Evolutionary conservation across 2,113 vertebrate genomes (phyloP), one percentile per base, ranked within the genome.

Genomic region (Gallinago media): DNA sequence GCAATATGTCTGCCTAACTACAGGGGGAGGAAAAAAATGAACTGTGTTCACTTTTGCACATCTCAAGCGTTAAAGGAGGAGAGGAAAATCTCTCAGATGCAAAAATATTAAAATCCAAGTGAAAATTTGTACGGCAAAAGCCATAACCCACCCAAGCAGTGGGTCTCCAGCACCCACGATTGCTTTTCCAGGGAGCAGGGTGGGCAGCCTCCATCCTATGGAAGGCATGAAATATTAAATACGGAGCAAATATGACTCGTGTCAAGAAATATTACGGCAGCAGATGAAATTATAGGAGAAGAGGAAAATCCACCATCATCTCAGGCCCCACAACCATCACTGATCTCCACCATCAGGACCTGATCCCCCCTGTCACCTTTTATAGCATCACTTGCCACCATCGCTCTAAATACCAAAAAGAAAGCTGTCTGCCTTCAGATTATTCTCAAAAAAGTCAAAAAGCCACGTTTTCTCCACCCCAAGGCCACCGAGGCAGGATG

Each of bases 71-170:
- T 32, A 49, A 23, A 65, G 29, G 55, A 44, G 12, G 9, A 38
- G 32, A 31, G 94, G 80, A 75, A 78, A 81, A 68, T 36, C 73
- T 54, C 63, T 9, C 17, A 58, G 11, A 70, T 12, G 38, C 22
- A 54, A 10, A 61, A 91, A 83, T 73, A 85, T 38, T 58, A 88
- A 96, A 96, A 75, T 29, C 40, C 16, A 70, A 49, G 36, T 44
- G 58, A 67, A 79, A 95, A 80, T 76, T n/a, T 70, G 14, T 47
- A 22, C 14, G 8, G 27, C 32, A 47, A 14, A 29, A 66, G 8
- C 10, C 15, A 55, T 5, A 46, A 54, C 12, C 34, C 63, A 32
- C 34, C 5, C 47, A 9, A 14, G 23, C 23, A 50, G 19, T 4
- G 25, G 27, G 18, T n/a, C 38, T 71, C 55, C 56, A 38, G 6